Evolutionary conservation across 2,113 vertebrate genomes (phyloP).

Genomic region (Struthio camelus): DNA sequence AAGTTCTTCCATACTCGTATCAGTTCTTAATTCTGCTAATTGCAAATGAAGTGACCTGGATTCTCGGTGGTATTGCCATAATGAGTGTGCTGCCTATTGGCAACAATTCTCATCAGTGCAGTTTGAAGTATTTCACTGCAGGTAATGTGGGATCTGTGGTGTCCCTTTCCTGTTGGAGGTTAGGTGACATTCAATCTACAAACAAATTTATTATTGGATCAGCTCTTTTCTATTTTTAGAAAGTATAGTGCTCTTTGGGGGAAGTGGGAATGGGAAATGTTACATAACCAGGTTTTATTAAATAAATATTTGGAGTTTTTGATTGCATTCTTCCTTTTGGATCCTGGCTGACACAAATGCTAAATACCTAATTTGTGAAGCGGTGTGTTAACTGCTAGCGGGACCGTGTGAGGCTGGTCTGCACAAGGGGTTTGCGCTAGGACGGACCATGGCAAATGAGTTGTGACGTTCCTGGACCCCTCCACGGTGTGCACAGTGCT

Average conservation of each 20-base stretch:
- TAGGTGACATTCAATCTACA: not conserved
- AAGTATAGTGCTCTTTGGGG: not conserved
- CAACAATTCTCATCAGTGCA: rapidly evolving
- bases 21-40: not conserved
- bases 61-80: not conserved
- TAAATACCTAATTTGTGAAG: rapidly evolving
- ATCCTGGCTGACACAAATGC: not conserved
- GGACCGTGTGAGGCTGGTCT: not conserved
- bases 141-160: not conserved
- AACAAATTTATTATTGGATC: not conserved
- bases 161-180: not conserved
- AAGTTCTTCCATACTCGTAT: not conserved
- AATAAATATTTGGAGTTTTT: not conserved
- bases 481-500: rapidly evolving
- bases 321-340: not conserved
- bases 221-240: not conserved
- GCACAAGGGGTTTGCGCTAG: rapidly evolving
- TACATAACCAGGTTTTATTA: not conserved
- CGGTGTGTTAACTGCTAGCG: no score
- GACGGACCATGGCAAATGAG: not conserved
- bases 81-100: not conserved
- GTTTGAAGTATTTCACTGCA: not conserved
- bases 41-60: not conserved
- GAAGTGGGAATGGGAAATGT: not conserved
- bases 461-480: not conserved